Percentiles rank a stretch among this genome's conserved stretches.
Conservation (phyloP, 2,797 vertebrate genomes). For the Eremophila alpestris region DNA sequence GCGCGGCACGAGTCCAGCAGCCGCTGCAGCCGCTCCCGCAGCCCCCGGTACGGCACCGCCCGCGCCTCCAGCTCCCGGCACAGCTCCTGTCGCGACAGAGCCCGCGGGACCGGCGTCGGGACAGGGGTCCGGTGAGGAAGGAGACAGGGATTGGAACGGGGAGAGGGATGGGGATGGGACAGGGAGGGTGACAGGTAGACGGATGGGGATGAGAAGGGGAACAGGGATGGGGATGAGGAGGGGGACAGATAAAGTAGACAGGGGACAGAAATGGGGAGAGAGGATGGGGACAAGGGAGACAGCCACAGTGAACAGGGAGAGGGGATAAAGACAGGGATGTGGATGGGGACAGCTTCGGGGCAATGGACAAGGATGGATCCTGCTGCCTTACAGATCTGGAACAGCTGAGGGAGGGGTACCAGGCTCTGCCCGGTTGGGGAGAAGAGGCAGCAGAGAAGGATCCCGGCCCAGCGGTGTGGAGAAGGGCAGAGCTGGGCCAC, state of each 20-base stretch:
- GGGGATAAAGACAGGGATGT: too few relatives aligned
- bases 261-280: background rate
- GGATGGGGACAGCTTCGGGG: background rate
- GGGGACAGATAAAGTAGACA: background rate
- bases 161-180: too few relatives aligned
- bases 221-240: too few relatives aligned
- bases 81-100: slow-evolving; percentile 76
- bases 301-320: background rate
- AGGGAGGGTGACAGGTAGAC: too few relatives aligned
- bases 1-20: slow-evolving; percentile 75
- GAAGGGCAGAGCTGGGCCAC: background rate
- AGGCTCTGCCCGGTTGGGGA: accelerated
- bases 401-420: too few relatives aligned
- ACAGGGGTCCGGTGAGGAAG: background rate
- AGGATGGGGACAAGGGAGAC: background rate
- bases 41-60: background rate
- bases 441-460: background rate
- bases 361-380: background rate
- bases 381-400: background rate
- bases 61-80: slow-evolving; percentile 84
- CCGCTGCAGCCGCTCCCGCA: slow-evolving; percentile 80
- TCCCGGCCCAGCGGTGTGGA: accelerated
- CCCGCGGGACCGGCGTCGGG: background rate
- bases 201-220: too few relatives aligned
- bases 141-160: too few relatives aligned